Evolutionary conservation across 2,888 invertebrate genomes (phyloP).

Genomic region (Aspidapion aeneum): DNA sequence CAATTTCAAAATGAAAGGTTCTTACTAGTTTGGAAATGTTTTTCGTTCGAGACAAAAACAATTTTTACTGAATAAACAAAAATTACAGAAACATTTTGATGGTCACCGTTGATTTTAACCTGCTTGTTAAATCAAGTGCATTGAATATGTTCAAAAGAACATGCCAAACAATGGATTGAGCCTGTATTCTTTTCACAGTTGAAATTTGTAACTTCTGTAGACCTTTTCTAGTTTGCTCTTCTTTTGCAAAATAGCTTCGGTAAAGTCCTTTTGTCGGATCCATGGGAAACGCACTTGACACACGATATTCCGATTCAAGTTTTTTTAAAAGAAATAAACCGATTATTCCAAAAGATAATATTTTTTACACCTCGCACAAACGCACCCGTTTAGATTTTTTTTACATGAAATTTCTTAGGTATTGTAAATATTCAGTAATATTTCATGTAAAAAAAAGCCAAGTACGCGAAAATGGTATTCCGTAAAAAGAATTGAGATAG

Average conservation of each 20-base stretch:
- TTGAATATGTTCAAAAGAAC: constrained; percentile 28
- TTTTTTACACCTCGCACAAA: background rate
- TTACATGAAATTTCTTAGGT: no score
- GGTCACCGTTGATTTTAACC: constrained; percentile 7
- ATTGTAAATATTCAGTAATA: no score
- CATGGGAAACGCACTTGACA: constrained; percentile 48
- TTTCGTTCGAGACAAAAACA: no score
- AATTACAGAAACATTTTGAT: constrained; percentile 23
- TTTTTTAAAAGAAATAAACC: constrained; percentile 24
- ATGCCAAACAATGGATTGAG: constrained; percentile 31
- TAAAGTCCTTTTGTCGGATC: constrained; percentile 36
- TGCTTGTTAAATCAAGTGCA: constrained; percentile 36
- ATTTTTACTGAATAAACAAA: no score
- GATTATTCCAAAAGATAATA: constrained; percentile 15
- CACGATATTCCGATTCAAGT: constrained; percentile 38
- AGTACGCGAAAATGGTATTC: no score
- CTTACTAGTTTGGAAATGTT: no score
- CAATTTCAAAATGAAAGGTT: no score
- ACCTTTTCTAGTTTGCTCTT: no score
- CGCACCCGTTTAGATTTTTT: background rate
- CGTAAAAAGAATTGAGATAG: no score
- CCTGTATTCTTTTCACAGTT: constrained; percentile 39
- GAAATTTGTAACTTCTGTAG: constrained; percentile 46
- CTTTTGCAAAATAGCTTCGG: constrained; percentile 42
- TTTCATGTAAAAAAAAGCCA: no score